phyloP scores from a whole-genome alignment of 2,113 vertebrate genomes.

The Ophthalmolycus amberensis region DNA sequence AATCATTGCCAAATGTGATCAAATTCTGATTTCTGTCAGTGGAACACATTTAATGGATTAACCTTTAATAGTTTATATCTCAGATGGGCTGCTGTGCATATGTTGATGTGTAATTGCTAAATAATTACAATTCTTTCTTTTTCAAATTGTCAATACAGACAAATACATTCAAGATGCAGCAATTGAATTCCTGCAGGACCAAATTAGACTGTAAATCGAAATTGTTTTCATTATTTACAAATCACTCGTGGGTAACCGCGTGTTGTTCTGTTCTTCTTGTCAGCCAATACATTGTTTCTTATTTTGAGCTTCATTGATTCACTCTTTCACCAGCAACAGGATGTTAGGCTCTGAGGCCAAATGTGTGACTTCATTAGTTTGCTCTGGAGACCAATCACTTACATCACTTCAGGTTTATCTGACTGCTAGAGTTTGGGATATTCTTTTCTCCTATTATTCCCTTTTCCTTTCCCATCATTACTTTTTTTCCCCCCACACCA shows the following conservation, averaged over 20 bases:
- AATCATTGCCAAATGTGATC: not conserved
- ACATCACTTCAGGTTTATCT: constrained; percentile 20
- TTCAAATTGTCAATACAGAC: not conserved
- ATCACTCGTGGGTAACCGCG: constrained; percentile 18
- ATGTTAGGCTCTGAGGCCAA: constrained; percentile 42
- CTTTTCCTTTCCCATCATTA: constrained; percentile 33
- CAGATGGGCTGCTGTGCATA: not conserved
- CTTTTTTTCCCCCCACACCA: not conserved
- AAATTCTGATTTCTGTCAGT: not conserved
- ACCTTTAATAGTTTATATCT: constrained; percentile 19
- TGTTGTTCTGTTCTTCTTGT: constrained; percentile 42
- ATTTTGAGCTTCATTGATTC: constrained; percentile 49
- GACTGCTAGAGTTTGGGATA: not conserved
- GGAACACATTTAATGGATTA: constrained; percentile 16
- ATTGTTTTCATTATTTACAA: constrained; percentile 39
- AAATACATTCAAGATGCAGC: not conserved
- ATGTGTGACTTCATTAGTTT: constrained; percentile 64
- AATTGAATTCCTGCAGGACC: not conserved
- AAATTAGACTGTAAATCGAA: constrained; percentile 34
- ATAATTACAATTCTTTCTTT: constrained; percentile 17
- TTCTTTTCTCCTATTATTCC: constrained; percentile 11
- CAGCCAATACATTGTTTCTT: constrained; percentile 40
- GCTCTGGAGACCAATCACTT: constrained; percentile 43
- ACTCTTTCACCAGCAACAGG: constrained; percentile 30
- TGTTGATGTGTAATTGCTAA: constrained; percentile 7